Evolutionary conservation across 2,888 invertebrate genomes (phyloP).

Genomic region (Diplazon laetatorius): DNA sequence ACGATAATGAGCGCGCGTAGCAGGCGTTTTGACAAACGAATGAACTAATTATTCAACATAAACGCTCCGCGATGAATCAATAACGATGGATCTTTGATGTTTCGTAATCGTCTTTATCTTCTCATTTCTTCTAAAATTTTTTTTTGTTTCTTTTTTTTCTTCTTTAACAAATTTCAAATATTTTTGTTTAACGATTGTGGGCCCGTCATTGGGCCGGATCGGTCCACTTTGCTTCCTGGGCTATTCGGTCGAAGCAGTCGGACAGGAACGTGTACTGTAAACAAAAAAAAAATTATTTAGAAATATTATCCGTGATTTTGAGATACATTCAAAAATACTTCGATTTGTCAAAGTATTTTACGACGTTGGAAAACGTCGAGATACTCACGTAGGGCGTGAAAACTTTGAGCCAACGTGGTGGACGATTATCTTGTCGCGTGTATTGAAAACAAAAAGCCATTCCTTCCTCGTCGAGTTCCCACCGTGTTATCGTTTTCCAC

Average conservation of each 20-base stretch:
- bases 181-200: slow-evolving; percentile 42
- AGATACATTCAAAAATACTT: too few relatives aligned
- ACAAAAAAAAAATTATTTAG: slow-evolving; percentile 2
- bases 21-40: slow-evolving; percentile 28
- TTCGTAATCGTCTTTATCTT: slow-evolving; percentile 44
- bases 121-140: too few relatives aligned
- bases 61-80: slow-evolving; percentile 37
- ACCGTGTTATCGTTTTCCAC: slow-evolving; percentile 92
- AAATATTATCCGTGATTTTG: neutral
- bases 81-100: slow-evolving; percentile 36
- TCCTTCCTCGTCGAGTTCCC: slow-evolving; percentile 96
- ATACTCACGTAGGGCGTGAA: slow-evolving; percentile 93
- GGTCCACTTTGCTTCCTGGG: slow-evolving; percentile 94
- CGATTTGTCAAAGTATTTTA: too few relatives aligned
- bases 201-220: slow-evolving; percentile 90
- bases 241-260: slow-evolving; percentile 98
- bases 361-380: too few relatives aligned
- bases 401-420: slow-evolving; percentile 92
- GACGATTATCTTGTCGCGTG: slow-evolving; percentile 89
- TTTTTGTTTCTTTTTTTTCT: too few relatives aligned
- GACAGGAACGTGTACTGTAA: slow-evolving; percentile 92
- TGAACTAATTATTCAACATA: slow-evolving; percentile 42
- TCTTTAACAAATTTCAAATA: slow-evolving; percentile 46
- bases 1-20: slow-evolving; percentile 17
- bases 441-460: slow-evolving; percentile 96